Evolutionary conservation across 2,113 vertebrate genomes (phyloP).

Genomic region (Rallus limicola): DNA sequence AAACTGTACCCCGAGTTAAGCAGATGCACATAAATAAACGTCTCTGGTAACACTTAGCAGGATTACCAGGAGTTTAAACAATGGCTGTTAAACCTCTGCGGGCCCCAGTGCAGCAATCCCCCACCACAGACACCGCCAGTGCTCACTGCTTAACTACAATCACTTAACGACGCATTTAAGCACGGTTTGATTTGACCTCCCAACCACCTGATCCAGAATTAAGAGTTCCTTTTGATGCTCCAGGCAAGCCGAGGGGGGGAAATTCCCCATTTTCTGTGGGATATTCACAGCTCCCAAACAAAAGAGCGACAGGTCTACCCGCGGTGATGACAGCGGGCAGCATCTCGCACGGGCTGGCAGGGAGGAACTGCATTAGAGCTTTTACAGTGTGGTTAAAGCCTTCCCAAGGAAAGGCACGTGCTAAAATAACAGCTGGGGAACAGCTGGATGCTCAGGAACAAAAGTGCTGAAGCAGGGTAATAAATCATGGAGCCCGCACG

Average conservation of each 20-base stretch:
- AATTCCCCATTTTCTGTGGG: background rate
- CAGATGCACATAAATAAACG: rapidly evolving
- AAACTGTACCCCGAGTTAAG: background rate
- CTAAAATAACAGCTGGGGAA: conserved; percentile 21
- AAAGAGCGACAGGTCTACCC: background rate
- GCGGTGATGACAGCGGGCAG: background rate
- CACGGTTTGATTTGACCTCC: background rate
- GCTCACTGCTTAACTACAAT: background rate
- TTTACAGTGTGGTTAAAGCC: background rate
- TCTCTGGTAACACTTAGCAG: background rate
- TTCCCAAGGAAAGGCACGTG: background rate
- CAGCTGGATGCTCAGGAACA: background rate
- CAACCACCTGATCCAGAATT: background rate
- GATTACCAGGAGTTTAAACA: background rate
- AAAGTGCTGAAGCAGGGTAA: background rate
- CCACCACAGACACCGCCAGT: background rate
- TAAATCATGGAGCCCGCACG: conserved; percentile 31
- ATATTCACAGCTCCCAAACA: background rate
- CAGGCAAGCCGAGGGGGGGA: background rate
- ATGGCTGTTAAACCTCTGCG: background rate
- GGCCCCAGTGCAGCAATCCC: background rate
- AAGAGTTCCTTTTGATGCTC: background rate
- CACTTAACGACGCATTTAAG: background rate
- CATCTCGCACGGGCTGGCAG: background rate
- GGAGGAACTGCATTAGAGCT: background rate